Evolutionary conservation across 2,113 vertebrate species (phyloP).

Genomic region (Regulus satrapa): DNA sequence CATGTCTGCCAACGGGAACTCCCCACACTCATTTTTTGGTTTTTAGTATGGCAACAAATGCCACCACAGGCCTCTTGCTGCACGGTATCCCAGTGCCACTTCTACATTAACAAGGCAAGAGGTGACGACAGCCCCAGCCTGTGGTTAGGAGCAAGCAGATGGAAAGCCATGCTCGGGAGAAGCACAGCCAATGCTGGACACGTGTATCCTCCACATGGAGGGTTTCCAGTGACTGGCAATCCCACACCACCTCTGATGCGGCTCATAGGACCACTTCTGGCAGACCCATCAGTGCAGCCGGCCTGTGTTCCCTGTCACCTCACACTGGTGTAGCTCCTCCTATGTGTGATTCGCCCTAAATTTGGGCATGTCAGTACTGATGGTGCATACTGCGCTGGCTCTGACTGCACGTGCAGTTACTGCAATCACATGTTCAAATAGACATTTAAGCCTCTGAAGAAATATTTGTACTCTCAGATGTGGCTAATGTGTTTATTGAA

Average conservation of each 20-base stretch:
- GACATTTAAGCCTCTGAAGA: slow-evolving; percentile 58
- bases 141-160: background rate
- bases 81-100: fast-evolving
- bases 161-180: background rate
- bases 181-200: background rate
- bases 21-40: background rate
- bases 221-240: background rate
- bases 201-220: fast-evolving
- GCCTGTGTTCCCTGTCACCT: background rate
- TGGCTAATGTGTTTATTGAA: slow-evolving; percentile 58
- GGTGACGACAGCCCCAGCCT: too few species aligned
- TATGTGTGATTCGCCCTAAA: background rate
- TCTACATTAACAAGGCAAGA: background rate
- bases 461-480: slow-evolving; percentile 59
- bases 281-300: background rate
- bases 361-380: background rate
- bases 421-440: slow-evolving; percentile 29
- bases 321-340: fast-evolving
- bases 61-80: fast-evolving
- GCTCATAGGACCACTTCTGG: background rate
- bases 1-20: background rate
- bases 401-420: background rate
- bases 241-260: background rate
- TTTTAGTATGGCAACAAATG: background rate
- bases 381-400: background rate